Evolutionary conservation across 2,888 invertebrate species (phyloP).

Genomic region (Drosophila falleni): DNA sequence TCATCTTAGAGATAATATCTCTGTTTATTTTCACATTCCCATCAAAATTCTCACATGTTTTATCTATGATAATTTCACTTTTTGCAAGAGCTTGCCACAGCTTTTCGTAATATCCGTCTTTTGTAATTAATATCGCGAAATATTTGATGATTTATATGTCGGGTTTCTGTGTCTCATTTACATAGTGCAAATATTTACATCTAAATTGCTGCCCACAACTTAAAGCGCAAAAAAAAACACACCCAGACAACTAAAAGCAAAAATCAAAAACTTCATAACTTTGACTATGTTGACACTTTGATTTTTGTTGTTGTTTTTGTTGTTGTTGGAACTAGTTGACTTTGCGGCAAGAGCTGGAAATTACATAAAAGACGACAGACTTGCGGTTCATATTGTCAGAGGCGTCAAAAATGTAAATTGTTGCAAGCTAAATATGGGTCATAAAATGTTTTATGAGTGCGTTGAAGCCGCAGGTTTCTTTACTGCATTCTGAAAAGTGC

Average conservation of each 20-base stretch:
- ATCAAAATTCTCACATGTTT: neutral
- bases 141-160: conserved; percentile 34
- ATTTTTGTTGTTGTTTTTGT: conserved; percentile 1
- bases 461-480: conserved; percentile 16
- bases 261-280: conserved; percentile 18
- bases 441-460: conserved; percentile 59
- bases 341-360: conserved; percentile 10
- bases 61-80: conserved; percentile 47
- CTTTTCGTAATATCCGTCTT: conserved; percentile 35
- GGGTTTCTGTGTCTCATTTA: conserved; percentile 39
- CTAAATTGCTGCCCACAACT: conserved; percentile 39
- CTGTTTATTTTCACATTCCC: neutral
- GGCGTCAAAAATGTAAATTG: conserved; percentile 49
- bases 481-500: conserved; percentile 60
- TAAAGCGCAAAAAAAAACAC: conserved; percentile 3
- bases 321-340: conserved; percentile 30
- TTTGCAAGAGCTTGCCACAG: neutral
- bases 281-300: conserved; percentile 41
- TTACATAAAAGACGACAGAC: conserved; percentile 44
- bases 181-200: conserved; percentile 55
- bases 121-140: conserved; percentile 27
- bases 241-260: neutral
- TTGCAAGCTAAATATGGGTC: conserved; percentile 31
- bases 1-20: neutral
- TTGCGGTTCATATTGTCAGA: conserved; percentile 20